phyloP scores from a whole-genome alignment of 2,113 vertebrate species.

The Oreochromis spilurus region DNA sequence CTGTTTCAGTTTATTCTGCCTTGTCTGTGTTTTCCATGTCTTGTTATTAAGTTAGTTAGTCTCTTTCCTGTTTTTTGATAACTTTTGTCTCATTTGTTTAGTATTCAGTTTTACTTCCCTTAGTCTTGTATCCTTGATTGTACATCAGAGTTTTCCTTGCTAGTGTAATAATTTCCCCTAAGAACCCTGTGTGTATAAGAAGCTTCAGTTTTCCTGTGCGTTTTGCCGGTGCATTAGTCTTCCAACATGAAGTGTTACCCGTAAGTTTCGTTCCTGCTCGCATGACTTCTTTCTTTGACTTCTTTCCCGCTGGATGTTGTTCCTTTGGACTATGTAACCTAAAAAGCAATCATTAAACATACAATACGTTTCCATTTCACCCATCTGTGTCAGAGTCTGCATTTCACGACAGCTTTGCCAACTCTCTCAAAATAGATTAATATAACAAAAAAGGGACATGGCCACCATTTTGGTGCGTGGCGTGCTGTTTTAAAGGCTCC shows the following conservation, averaged over 20 bases:
- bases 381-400: not conserved
- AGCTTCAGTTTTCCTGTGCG: too few species aligned
- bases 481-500: not conserved
- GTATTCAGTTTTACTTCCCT: too few species aligned
- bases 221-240: too few species aligned
- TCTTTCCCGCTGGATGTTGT: not conserved
- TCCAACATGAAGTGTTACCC: too few species aligned
- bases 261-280: too few species aligned
- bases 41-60: too few species aligned
- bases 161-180: too few species aligned
- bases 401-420: not conserved
- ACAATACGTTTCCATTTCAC: not conserved
- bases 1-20: not conserved
- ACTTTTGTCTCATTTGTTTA: too few species aligned
- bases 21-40: not conserved
- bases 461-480: fast-evolving
- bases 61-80: too few species aligned
- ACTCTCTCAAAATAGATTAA: not conserved
- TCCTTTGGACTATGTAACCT: not conserved
- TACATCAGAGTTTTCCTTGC: too few species aligned
- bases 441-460: not conserved
- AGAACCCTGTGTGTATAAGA: too few species aligned
- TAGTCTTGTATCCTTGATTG: too few species aligned
- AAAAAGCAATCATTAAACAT: not conserved
- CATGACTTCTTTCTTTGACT: not conserved